Base-by-base conservation (phyloP, 2,797 vertebrate species). In the Sebastes variabilis region DNA sequence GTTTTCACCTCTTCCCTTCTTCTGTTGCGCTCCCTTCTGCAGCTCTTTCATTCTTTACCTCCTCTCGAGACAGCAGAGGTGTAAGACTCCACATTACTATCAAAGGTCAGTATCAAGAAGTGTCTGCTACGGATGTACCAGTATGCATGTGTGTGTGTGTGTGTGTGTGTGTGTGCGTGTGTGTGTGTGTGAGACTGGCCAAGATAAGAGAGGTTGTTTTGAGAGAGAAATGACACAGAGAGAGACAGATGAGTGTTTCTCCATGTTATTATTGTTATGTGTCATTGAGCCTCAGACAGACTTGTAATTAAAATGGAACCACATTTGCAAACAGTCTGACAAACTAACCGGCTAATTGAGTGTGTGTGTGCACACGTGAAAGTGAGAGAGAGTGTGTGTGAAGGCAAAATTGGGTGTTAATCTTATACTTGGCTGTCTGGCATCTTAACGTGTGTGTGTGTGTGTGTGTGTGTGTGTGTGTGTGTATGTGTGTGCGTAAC, bases 251-350 rank as follows among this genome's bases (percentile, higher is more conserved):
- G 85, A 92, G 72, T 85, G 66, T 89, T 90, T 86, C 77, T 80
- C 74, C 73, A 58, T 87, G 79, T 79, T 93, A 81, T 94, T 93
- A 90, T 91, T 90, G 90, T 92, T 92, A 89, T 90, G 92, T 92
- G 91, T 94, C 92, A 92, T 84, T 87, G 89, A 89, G 73, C 54
- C 68, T 88, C 88, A 93, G 94, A 92, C 89, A 90, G 90, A 92
- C 87, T 73, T 79, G 77, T 81, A 91, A 92, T 93, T 94, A 93
- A 46, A 92, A 93, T 83, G 72, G 75, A 90, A 89, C 85, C 93
- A 91, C 91, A 92, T 91, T 91, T 89, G 80, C 83, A 89, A 91
- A 89, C 72, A 85, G 86, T 89, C 90, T 87, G 83, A 92, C 89
- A 92, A 92, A 89, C 79, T 70, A 82, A 68, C 69, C 7, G 66